phyloP scores from a whole-genome alignment of 2,797 vertebrate species.

The Perodicticus potto region DNA sequence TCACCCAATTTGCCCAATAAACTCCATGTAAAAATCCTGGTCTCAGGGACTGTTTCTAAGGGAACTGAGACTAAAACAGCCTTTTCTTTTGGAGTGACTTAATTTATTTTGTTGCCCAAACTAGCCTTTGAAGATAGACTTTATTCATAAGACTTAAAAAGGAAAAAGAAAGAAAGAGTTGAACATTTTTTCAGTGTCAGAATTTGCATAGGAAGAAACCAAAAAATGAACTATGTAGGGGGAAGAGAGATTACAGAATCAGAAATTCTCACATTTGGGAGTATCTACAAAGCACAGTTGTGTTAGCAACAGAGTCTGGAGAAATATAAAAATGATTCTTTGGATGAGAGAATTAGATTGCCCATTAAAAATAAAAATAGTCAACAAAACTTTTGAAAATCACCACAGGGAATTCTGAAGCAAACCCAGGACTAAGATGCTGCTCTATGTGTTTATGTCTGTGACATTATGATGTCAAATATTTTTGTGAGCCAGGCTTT shows the following conservation, averaged over 20 bases:
- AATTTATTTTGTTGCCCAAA: constrained; percentile 20
- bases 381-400: neutral
- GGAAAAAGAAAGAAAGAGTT: neutral
- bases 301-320: neutral
- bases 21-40: neutral
- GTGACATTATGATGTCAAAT: neutral
- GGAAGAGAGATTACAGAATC: neutral
- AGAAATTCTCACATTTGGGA: neutral
- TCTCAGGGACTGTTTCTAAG: neutral
- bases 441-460: neutral
- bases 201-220: neutral
- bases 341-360: neutral
- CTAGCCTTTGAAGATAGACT: neutral
- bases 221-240: neutral
- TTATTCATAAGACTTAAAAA: neutral
- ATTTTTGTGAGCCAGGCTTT: neutral
- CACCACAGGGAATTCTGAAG: neutral
- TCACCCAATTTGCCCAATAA: neutral
- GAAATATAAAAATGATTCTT: neutral
- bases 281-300: neutral
- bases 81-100: neutral
- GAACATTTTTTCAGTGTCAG: neutral
- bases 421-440: neutral
- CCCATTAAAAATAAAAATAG: constrained; percentile 20
- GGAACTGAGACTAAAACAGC: neutral